Percentiles rank a stretch among this genome's conserved stretches.
Conservation (phyloP, 2,113 vertebrate species). For the Colossoma macropomum region DNA sequence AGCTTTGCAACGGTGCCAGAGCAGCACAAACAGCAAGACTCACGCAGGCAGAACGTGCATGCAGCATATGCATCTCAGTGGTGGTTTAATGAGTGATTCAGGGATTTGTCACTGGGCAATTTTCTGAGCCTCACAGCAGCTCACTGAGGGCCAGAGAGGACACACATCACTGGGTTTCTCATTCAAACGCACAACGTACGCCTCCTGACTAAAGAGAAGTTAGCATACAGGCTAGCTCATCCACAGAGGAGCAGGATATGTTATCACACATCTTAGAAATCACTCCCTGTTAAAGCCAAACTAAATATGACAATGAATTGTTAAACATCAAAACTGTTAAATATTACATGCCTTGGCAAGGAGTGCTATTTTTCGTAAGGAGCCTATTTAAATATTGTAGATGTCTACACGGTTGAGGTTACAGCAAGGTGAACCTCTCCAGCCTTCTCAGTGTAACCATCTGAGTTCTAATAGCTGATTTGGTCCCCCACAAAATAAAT, state of each 20-base stretch:
- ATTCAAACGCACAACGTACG: not conserved
- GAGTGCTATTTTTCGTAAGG: too few species aligned
- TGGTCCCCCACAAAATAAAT: not conserved
- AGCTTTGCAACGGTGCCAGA: constrained; percentile 14
- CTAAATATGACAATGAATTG: not conserved
- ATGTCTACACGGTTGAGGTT: not conserved
- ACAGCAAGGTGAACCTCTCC: not conserved
- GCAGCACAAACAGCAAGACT: constrained; percentile 32
- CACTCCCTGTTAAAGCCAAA: not conserved
- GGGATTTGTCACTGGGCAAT: constrained; percentile 64
- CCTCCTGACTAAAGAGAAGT: not conserved
- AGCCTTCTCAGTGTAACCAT: not conserved
- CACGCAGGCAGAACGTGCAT: constrained; percentile 19
- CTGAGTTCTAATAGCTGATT: not conserved
- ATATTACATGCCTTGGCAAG: not conserved
- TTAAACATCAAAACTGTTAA: not conserved
- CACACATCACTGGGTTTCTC: not conserved
- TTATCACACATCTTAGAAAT: not conserved
- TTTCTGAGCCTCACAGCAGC: constrained; percentile 5
- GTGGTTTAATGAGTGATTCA: constrained; percentile 66
- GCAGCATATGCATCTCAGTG: constrained; percentile 45
- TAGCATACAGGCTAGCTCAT: not conserved
- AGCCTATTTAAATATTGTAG: not conserved
- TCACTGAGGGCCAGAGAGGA: not conserved
- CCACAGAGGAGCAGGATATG: not conserved